Evolutionary conservation across 1,140 invertebrate genomes (phyloP).

Genomic region (Drosophila paulistorum): DNA sequence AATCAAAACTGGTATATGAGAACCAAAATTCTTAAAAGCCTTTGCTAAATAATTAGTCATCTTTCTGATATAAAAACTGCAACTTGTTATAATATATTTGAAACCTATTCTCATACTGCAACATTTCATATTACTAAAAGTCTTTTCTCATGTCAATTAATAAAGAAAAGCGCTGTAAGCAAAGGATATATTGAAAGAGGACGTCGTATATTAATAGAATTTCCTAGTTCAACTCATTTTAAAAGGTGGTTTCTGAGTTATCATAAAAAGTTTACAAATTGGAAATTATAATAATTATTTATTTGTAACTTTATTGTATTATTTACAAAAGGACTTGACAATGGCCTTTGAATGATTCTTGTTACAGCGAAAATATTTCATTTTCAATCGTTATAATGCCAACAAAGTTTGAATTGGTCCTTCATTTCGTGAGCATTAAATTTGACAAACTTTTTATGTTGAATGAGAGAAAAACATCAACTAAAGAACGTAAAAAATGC

Average conservation of each 20-base stretch:
- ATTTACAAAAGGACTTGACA: not conserved
- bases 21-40: not conserved
- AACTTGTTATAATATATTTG: too few species aligned
- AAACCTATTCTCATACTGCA: too few species aligned
- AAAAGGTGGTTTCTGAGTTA: too few species aligned
- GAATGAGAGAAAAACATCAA: constrained; percentile 2
- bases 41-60: not conserved
- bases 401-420: constrained; percentile 1
- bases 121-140: too few species aligned
- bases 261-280: too few species aligned
- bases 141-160: too few species aligned
- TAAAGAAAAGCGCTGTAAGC: too few species aligned
- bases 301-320: not conserved
- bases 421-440: constrained; percentile 8
- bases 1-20: not conserved
- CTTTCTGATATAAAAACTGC: too few species aligned
- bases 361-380: not conserved
- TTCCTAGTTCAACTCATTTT: too few species aligned
- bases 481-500: constrained; percentile 1
- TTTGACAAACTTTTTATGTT: constrained; percentile 8
- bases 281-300: not conserved
- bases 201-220: too few species aligned
- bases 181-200: too few species aligned
- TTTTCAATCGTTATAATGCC: not conserved
- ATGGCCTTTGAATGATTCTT: not conserved